Evolutionary conservation across 2,888 invertebrate species (phyloP).

Genomic region (Folsomia candida): DNA sequence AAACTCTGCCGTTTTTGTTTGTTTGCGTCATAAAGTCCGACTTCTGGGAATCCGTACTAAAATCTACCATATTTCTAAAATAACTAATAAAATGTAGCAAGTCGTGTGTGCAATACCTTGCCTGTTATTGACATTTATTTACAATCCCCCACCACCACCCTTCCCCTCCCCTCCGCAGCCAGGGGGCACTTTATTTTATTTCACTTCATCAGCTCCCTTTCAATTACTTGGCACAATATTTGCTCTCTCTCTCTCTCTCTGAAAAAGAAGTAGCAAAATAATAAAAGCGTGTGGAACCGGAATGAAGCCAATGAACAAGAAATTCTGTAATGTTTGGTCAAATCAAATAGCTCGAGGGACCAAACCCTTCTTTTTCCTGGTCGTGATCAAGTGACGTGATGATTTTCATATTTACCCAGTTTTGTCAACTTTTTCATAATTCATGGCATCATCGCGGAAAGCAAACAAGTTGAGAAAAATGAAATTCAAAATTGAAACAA

Average conservation of each 20-base stretch:
- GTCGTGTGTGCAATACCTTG: no score
- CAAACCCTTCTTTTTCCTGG: not conserved
- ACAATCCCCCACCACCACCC: no score
- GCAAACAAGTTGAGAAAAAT: no score
- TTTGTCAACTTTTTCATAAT: not conserved
- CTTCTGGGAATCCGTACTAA: no score
- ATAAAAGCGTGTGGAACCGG: not conserved
- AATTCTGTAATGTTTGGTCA: not conserved
- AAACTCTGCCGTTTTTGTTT: no score
- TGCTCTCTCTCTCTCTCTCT: no score
- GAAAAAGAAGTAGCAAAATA: no score
- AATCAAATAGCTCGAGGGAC: not conserved
- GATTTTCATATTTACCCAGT: not conserved
- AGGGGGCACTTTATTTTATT: not conserved
- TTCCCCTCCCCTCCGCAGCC: not conserved
- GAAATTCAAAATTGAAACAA: not conserved
- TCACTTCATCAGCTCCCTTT: not conserved
- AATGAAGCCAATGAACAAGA: not conserved
- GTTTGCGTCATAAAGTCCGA: no score
- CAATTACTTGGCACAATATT: not conserved
- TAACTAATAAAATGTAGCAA: no score
- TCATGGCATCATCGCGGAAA: not conserved
- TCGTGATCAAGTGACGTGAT: not conserved
- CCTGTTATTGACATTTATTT: not conserved
- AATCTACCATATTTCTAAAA: no score